Base-by-base conservation (phyloP, 2,888 invertebrate species). In the Acleris emargana region DNA sequence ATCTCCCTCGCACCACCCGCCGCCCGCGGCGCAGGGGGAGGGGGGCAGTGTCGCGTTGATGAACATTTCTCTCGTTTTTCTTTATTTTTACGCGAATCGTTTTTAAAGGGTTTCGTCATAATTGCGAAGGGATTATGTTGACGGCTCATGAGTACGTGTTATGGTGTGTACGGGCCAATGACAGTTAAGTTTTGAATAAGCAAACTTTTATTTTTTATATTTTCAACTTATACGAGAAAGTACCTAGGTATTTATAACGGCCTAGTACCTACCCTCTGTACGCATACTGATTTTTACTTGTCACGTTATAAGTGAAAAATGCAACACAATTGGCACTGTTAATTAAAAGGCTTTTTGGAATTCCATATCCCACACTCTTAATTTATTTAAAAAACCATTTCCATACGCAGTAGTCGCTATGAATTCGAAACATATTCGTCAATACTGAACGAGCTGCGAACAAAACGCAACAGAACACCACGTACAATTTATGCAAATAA, bases 41-140 rank as follows among this genome's bases (percentile, higher is more conserved):
- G 76, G 81, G 82, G 76, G 76, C 67, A 75, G 88, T 91, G 92
- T 91, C 91, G 91, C 91, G 92, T 91, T 92, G 91, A 92, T 91
- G 91, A 91, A 91, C 91, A 90, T 91, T 92, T 91, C 91, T 91
- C 89, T 89, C 88, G 84, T 89, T 91, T 90, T 90, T 87, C 85
- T 87, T 89, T 88, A 86, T 91, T 91, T 89, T 89, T 82, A 87
- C 86, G 89, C 89, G 91, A 92, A 91, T 90, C 91, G 91, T 88
- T 92, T 91, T 91, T 91, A 90, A 92, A 90, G 91, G 91, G 91
- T 91, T 91, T 89, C 89, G 86, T 91, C 91, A 92, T 92, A 91
- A 91, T 92, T 89, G 89, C 90, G 85, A 83, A 75, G 78, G 86
- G 87, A 90, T 91, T 89, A 91, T 86, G 86, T 86, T 85, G 80